These are phyloP conservation scores for Eptatretus burgeri DNA, from an alignment of 2,113 vertebrate genomes.

Conservation along the genomic window DNA sequence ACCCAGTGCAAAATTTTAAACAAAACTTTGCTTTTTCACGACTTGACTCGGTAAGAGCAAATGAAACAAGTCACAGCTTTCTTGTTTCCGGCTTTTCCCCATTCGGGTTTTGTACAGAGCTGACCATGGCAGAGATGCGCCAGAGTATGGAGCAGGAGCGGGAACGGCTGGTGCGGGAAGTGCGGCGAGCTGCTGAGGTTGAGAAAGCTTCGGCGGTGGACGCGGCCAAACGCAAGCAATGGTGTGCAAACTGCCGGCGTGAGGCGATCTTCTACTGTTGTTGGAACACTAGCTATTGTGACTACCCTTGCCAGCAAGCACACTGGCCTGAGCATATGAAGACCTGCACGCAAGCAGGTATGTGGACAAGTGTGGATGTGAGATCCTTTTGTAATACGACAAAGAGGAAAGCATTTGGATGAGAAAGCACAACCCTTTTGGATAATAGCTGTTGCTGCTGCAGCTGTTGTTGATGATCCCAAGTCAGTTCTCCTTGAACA, in stretches of 20 bases:
- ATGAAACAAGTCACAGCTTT: too few species aligned
- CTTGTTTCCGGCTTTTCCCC: too few species aligned
- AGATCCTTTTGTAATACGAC: too few species aligned
- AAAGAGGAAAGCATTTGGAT: too few species aligned
- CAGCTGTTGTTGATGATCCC: too few species aligned
- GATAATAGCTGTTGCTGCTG: too few species aligned
- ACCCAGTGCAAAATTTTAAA: too few species aligned
- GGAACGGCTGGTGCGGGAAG: slow-evolving; percentile 57
- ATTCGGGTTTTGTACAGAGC: slow-evolving; percentile 21
- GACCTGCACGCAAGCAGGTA: slow-evolving; percentile 93
- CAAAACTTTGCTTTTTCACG: too few species aligned
- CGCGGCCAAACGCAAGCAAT: slow-evolving; percentile 93
- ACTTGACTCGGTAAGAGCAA: too few species aligned
- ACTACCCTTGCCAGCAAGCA: slow-evolving; percentile 87
- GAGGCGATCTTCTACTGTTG: slow-evolving; percentile 96
- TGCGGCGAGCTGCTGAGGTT: slow-evolving; percentile 64
- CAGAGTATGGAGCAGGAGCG: slow-evolving; percentile 82
- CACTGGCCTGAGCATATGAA: slow-evolving; percentile 99
- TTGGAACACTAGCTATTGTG: slow-evolving; percentile 95
- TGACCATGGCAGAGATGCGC: slow-evolving; percentile 94
- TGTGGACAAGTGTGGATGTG: neutral
- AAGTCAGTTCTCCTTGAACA: too few species aligned
- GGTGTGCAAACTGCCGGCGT: slow-evolving; percentile 87
- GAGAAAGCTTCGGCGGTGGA: slow-evolving; percentile 81
- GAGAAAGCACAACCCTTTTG: too few species aligned